Conservation (phyloP, 2,888 invertebrate species). For the Chaitophorus viminalis region DNA sequence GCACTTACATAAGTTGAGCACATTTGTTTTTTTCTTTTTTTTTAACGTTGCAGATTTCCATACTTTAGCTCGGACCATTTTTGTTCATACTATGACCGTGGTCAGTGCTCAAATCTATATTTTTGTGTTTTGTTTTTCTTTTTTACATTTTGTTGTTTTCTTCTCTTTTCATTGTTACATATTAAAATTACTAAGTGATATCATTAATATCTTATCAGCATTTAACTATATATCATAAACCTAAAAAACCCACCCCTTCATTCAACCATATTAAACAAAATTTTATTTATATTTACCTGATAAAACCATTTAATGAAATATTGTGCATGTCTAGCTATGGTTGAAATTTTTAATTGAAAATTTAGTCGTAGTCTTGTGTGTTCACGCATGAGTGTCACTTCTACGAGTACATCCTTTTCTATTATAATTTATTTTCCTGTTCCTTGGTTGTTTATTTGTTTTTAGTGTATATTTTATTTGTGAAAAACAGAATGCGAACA, state of each 20-base stretch:
- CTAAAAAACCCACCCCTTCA: not conserved
- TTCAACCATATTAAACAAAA: not conserved
- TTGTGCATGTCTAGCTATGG: slow-evolving; percentile 29
- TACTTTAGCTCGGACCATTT: slow-evolving; percentile 80
- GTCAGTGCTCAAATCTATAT: slow-evolving; percentile 64
- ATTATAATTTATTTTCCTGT: slow-evolving; percentile 11
- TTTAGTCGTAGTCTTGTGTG: slow-evolving; percentile 43
- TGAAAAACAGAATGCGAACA: slow-evolving; percentile 35
- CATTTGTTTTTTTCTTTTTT: slow-evolving; percentile 46
- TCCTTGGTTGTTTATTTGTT: slow-evolving; percentile 48
- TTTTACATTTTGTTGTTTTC: slow-evolving; percentile 27
- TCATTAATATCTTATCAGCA: slow-evolving; percentile 15
- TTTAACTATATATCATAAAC: slow-evolving; percentile 17
- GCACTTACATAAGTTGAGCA: slow-evolving; percentile 14
- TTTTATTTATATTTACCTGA: not conserved
- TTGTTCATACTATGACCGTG: slow-evolving; percentile 71
- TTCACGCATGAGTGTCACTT: slow-evolving; percentile 38
- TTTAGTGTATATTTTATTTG: slow-evolving; percentile 39
- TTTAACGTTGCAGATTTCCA: slow-evolving; percentile 77
- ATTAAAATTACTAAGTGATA: slow-evolving; percentile 6
- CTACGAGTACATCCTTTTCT: slow-evolving; percentile 12
- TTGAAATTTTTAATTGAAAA: slow-evolving; percentile 32
- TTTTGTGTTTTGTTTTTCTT: slow-evolving; percentile 35
- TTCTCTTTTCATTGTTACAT: not conserved
- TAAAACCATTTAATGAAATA: slow-evolving; percentile 19